Evolutionary conservation across 2,888 invertebrate species (phyloP).

Genomic region (Erpobdella octoculata): DNA sequence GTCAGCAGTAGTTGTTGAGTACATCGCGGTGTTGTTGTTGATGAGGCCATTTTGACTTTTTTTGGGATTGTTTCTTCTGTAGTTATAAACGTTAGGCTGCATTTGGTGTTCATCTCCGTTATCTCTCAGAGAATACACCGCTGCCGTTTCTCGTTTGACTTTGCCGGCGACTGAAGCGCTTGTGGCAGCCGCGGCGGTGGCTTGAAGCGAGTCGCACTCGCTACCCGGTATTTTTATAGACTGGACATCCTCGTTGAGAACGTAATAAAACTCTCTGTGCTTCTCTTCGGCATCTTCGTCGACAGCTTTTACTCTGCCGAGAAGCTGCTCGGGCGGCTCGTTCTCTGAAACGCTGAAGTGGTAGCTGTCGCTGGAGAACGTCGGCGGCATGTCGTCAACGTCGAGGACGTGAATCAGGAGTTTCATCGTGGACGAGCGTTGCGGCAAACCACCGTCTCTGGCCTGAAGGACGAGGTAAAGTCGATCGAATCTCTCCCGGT

Average conservation of each 20-base stretch:
- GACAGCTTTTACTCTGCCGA: neutral
- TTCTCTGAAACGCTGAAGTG: conserved; percentile 5
- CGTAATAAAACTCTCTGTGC: neutral
- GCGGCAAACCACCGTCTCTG: neutral
- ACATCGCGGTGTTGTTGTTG: neutral
- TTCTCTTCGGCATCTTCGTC: conserved; percentile 9
- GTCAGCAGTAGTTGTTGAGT: neutral
- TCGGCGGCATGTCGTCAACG: neutral
- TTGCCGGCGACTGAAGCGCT: neutral
- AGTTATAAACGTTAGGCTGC: neutral
- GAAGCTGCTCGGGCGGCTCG: neutral
- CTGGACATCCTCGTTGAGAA: neutral
- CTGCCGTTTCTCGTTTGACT: neutral
- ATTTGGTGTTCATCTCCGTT: neutral
- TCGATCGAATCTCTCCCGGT: conserved; percentile 4
- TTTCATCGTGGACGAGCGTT: neutral
- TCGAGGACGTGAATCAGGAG: neutral
- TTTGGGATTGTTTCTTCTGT: neutral
- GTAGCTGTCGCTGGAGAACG: neutral
- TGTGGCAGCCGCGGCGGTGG: neutral
- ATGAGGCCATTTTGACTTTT: neutral
- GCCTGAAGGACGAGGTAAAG: conserved; percentile 10
- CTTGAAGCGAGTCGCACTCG: no score
- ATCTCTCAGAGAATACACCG: neutral
- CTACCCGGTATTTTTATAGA: no score